Base-by-base conservation (phyloP, 2,797 vertebrate species). In the Gobio occitaniae region DNA sequence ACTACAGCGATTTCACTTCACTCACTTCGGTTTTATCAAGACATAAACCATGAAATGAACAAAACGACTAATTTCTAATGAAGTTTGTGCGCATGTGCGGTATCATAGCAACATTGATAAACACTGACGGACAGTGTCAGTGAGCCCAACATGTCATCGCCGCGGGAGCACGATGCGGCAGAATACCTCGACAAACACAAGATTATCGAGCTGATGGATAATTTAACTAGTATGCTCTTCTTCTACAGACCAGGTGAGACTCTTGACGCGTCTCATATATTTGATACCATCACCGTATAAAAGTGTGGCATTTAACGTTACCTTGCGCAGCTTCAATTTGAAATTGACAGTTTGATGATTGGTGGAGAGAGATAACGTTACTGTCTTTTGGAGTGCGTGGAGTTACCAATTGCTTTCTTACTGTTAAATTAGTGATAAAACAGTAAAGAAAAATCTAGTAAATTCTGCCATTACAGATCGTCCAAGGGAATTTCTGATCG, bases 231-330 rank as follows among this genome's bases (percentile, higher is more conserved):
- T 83, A 91, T 93, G 92, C 89, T 96, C 1, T 86, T 95, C 78
- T 95, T 92, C 77, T 17, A 94, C 88, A 94, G 94, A 92, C 95
- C 95, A 2, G 95, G 95, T 95, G 16, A 88, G 89, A 79, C 41
- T 2, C 86, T 1, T 48, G 52, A n/a, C 2, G 10, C 6, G 7
- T 61, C 25, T 41, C 2, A 2, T 61, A 8, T 11, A 78, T 77
- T 16, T 59, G 19, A 12, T 38, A 59, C 1, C 1, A 15, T 41
- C 32, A 41, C 17, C 4, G 10, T 21, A 29, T 54, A 21, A 0
- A 38, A 76, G 8, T 21, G 50, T 21, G 2, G 10, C 17, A 21
- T 74, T 74, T 25, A 25, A 25, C 25, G 25, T 25, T 52, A 36
- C 29, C 4, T 54, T 36, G 0, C 4, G 13, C n/a, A 61, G 59